phyloP scores from a whole-genome alignment of 1,140 invertebrate species.

The Caenorhabditis brenneri region DNA sequence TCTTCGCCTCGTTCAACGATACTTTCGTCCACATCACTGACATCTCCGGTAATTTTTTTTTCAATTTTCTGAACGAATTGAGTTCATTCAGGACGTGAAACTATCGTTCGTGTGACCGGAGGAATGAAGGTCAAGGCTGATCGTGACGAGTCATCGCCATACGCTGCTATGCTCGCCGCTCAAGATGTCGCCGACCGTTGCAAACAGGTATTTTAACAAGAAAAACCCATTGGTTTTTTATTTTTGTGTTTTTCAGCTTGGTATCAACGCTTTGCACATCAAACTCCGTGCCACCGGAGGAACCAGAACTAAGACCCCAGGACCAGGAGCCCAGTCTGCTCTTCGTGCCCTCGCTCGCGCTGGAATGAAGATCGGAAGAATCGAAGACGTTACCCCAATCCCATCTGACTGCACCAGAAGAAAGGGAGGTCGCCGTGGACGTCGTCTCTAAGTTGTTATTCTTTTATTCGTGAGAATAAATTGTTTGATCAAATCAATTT shows the following conservation, averaged over 20 bases:
- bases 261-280: constrained; percentile 96
- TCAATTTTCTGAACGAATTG: background rate
- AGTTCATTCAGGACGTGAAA: constrained; percentile 80
- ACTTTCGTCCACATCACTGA: constrained; percentile 99
- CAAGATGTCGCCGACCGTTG: constrained; percentile 99
- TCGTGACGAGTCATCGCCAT: constrained; percentile 98
- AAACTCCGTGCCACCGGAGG: constrained; percentile 97
- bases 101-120: constrained; percentile 95
- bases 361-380: constrained; percentile 98
- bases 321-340: constrained; percentile 97
- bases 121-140: constrained; percentile 99
- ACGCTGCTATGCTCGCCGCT: constrained; percentile 99
- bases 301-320: constrained; percentile 90
- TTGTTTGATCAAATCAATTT: background rate
- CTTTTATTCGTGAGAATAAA: constrained; percentile 43
- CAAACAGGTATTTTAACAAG: constrained; percentile 76
- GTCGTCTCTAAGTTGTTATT: constrained; percentile 84
- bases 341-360: constrained; percentile 94
- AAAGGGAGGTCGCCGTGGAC: constrained; percentile 98
- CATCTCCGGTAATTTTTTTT: constrained; percentile 82
- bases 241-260: constrained; percentile 76
- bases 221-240: background rate
- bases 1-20: constrained; percentile 99
- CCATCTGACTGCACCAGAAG: constrained; percentile 97
- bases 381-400: constrained; percentile 97